Percentiles rank a stretch among this genome's conserved stretches.
Evolutionary conservation across 2,797 vertebrate species (phyloP).

Genomic region (Cetoscarus ocellatus): DNA sequence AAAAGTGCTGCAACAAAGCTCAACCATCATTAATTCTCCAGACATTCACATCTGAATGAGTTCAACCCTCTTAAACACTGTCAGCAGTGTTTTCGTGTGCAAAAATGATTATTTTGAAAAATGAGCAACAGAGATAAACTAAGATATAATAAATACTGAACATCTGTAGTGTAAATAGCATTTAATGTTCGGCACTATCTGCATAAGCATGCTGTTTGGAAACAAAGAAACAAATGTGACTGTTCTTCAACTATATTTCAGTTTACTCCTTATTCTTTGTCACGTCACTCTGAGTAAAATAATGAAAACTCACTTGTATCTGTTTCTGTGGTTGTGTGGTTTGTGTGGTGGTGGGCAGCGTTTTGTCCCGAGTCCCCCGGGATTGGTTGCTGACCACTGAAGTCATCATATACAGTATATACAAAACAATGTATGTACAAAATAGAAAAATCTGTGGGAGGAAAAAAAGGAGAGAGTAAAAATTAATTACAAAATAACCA

Average conservation of each 20-base stretch:
- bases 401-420: slow-evolving; percentile 99
- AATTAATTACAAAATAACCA: no score
- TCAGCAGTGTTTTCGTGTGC: no score
- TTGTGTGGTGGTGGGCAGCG: slow-evolving; percentile 87
- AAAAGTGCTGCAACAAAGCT: no score
- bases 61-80: no score
- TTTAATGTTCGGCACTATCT: no score
- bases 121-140: no score
- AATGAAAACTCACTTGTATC: slow-evolving; percentile 89
- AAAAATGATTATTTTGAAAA: no score
- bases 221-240: background rate
- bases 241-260: background rate
- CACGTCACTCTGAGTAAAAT: background rate
- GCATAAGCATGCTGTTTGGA: no score
- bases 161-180: no score
- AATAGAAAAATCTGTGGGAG: slow-evolving; percentile 95
- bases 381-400: slow-evolving; percentile 94
- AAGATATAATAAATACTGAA: no score
- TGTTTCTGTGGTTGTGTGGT: slow-evolving; percentile 94
- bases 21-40: no score
- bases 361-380: slow-evolving; percentile 93
- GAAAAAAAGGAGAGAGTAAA: background rate
- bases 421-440: slow-evolving; percentile 99
- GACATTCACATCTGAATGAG: no score
- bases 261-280: background rate